These are phyloP conservation scores for Hormiphora californensis DNA, from an alignment of 37 sponge, comb jelly and placozoan genomes.

Conservation along the genomic window DNA sequence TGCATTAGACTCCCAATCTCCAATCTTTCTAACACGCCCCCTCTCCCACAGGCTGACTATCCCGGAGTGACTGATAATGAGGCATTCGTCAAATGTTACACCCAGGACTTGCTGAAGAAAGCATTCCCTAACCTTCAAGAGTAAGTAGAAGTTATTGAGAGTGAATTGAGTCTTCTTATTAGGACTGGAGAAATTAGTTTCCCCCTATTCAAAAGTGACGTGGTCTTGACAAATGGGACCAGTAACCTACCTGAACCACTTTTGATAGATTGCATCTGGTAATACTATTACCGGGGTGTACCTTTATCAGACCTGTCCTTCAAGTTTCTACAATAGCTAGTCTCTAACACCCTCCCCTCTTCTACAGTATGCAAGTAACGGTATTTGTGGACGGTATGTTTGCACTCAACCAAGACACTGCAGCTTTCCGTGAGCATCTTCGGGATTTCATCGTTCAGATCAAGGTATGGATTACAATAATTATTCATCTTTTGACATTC, in stretches of 20 bases:
- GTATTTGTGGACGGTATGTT: constrained; percentile 87
- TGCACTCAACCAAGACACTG: constrained; percentile 69
- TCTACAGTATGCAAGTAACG: constrained; percentile 70
- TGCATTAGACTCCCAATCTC: not conserved
- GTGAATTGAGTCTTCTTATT: too few species aligned
- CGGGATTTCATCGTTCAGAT: constrained; percentile 92
- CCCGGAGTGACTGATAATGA: not conserved
- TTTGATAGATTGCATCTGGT: too few species aligned
- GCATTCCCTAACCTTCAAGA: constrained; percentile 87
- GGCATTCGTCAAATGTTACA: constrained; percentile 65
- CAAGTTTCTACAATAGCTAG: too few species aligned
- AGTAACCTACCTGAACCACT: too few species aligned
- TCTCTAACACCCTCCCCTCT: too few species aligned
- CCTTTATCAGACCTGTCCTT: too few species aligned
- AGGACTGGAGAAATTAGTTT: too few species aligned
- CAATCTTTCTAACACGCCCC: not conserved
- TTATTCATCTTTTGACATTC: not conserved
- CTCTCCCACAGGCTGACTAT: not conserved
- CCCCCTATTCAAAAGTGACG: too few species aligned
- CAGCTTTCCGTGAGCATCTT: constrained; percentile 84
- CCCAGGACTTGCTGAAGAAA: constrained; percentile 72
- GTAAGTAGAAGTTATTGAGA: constrained; percentile 58
- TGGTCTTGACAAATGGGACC: too few species aligned
- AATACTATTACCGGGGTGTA: too few species aligned
- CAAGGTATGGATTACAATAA: constrained; percentile 59